Conservation (phyloP, 2,888 invertebrate genomes). For the Platynereis dumerilii region DNA sequence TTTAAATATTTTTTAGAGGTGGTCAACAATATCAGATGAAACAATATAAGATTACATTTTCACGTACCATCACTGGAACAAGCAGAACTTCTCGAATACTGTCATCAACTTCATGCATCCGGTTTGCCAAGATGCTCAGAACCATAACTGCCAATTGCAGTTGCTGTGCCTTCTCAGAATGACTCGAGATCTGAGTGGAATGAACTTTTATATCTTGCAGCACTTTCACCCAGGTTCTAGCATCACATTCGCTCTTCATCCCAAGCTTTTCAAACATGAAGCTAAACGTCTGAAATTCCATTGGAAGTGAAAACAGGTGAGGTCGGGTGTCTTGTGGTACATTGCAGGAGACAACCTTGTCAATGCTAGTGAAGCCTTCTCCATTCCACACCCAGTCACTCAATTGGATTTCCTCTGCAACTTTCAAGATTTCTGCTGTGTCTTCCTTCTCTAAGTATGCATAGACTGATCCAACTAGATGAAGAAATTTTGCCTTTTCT, state of each 20-base stretch:
- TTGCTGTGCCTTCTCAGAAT: neutral
- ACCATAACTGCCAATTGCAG: conserved; percentile 31
- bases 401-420: conserved; percentile 8
- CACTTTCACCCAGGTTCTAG: conserved; percentile 28
- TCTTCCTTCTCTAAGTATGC: conserved; percentile 18
- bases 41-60: no score
- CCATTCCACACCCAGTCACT: conserved; percentile 42
- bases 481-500: conserved; percentile 34
- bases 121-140: conserved; percentile 27
- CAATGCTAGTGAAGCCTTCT: conserved; percentile 34
- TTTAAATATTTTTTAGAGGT: no score
- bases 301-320: conserved; percentile 34
- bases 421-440: conserved; percentile 13
- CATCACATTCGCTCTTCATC: conserved; percentile 21
- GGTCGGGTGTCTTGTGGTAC: conserved; percentile 34
- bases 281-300: conserved; percentile 32
- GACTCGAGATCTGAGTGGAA: no score
- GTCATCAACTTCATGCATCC: conserved; percentile 1
- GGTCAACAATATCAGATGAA: no score
- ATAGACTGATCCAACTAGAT: conserved; percentile 30
- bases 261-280: conserved; percentile 33
- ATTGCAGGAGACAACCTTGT: conserved; percentile 21
- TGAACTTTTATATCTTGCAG: conserved; percentile 25
- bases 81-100: conserved; percentile 6
- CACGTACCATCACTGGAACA: conserved; percentile 7